Evolutionary conservation across 2,888 invertebrate species (phyloP), one percentile per base, ranked within the genome.

Genomic region (Pseudococcus longispinus): DNA sequence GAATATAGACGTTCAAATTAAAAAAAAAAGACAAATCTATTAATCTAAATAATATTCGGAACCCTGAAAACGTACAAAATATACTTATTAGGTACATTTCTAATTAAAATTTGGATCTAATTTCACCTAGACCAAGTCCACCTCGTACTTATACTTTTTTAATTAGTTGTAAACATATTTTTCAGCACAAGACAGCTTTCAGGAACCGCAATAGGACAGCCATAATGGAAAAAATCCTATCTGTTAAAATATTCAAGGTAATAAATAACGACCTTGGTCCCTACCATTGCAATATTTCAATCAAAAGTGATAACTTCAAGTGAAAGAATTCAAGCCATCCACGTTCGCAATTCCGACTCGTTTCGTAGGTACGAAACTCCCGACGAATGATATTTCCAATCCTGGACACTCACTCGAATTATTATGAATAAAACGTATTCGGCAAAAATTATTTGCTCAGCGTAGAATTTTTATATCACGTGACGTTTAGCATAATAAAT

Each of bases 401-500:
- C 15, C 15, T 29, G 29, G 20, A 32, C 11, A 70, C 5, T 70
- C 15, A 29, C 15, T 70, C 32, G 3, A 13, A 29, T 70, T 29
- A 26, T 26, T 65, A 70, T 13, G 15, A 70, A 29, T 70, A 60
- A 23, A 23, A 60, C 60, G 23, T 29, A 80, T 42, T 13, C 77
- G 5, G 26, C 77, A 20, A 42, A 80, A 80, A 42, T 74, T 32
- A 74, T 32, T n/a, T 32, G 18, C 13, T 32, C 42, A 80, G 18
- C 77, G 77, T 29, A 80, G 44, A 86, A 70, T 86, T 86, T 80
- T 80, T 80, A 86, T 86, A 86, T 86, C 44, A 85, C 85, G 85
- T 85, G 86, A 86, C 86, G 86, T 86, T 77, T 80, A 77, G 55
- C 77, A 77, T 86, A 86, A 86, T 86, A 86, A 86, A 86, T 86